Conservation (phyloP, 2,888 invertebrate genomes). For the Nomada fucata region DNA sequence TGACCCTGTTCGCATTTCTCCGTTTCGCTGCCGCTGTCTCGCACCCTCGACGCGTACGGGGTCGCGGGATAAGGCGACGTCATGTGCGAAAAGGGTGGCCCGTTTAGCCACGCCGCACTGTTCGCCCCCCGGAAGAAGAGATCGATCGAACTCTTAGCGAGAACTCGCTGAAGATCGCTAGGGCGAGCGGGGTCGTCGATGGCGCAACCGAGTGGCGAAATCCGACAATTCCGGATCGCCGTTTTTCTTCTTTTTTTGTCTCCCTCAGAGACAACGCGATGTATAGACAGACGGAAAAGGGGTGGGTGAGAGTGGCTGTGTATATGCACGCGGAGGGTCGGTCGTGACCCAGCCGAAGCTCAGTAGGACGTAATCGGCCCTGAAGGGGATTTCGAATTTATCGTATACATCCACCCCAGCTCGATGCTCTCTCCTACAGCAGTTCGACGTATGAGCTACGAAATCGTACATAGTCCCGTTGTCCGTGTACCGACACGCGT, state of each 20-base stretch:
- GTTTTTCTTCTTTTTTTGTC: conserved; percentile 44
- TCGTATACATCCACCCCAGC: conserved; percentile 65
- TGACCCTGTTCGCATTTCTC: conserved; percentile 10
- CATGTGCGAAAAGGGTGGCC: background rate
- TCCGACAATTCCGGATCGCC: conserved; percentile 50
- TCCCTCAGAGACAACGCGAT: conserved; percentile 56
- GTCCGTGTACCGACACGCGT: conserved; percentile 22
- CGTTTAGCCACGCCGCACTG: background rate
- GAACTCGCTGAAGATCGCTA: conserved; percentile 10
- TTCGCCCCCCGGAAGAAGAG: background rate
- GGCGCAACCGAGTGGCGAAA: conserved; percentile 42
- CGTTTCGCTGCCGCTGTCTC: background rate
- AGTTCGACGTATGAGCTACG: conserved; percentile 62
- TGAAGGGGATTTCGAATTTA: conserved; percentile 75
- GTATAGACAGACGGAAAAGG: conserved; percentile 38
- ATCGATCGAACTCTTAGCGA: conserved; percentile 20
- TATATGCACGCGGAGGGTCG: conserved; percentile 33
- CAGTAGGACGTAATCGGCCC: conserved; percentile 74
- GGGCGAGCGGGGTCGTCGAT: background rate
- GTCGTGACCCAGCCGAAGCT: conserved; percentile 71
- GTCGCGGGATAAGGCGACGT: too few species aligned
- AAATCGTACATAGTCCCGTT: conserved; percentile 41
- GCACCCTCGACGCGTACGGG: background rate
- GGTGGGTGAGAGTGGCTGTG: background rate
- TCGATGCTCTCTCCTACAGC: conserved; percentile 36